Conservation (phyloP, 1,140 invertebrate genomes). For the Elymnias hypermnestra region DNA sequence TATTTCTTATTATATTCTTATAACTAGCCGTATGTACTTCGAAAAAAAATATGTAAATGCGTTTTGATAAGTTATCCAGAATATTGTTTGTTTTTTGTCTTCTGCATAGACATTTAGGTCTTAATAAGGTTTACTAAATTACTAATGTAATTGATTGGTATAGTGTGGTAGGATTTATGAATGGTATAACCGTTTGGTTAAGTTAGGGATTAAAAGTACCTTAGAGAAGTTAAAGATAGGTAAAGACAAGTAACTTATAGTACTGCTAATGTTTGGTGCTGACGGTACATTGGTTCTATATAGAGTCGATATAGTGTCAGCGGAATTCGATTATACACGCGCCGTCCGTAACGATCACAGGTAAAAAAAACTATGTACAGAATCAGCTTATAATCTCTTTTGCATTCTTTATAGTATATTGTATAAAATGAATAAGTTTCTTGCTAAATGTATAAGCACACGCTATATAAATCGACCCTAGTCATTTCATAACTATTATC, state of each 20-base stretch:
- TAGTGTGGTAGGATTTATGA: slow-evolving; percentile 41
- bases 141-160: slow-evolving; percentile 42
- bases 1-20: background rate
- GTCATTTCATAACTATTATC: too few species aligned
- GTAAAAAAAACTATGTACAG: slow-evolving; percentile 22
- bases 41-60: too few species aligned
- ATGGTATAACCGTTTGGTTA: slow-evolving; percentile 55
- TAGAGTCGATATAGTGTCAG: slow-evolving; percentile 22
- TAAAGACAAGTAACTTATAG: slow-evolving; percentile 44
- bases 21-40: too few species aligned
- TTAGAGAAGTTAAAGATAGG: slow-evolving; percentile 43
- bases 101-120: slow-evolving; percentile 27
- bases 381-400: slow-evolving; percentile 10
- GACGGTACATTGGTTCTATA: slow-evolving; percentile 13
- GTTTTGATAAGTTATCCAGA: slow-evolving; percentile 73
- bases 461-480: too few species aligned
- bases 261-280: slow-evolving; percentile 35
- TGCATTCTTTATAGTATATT: slow-evolving; percentile 5
- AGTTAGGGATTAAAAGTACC: slow-evolving; percentile 49
- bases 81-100: slow-evolving; percentile 47
- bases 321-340: slow-evolving; percentile 25
- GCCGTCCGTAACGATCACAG: slow-evolving; percentile 46
- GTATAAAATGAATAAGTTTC: background rate
- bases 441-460: background rate
- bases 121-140: slow-evolving; percentile 23